Percentiles rank a stretch among this genome's conserved stretches.
These are phyloP conservation scores for Paralichthys olivaceus DNA, from an alignment of 2,113 vertebrate genomes.

Conservation along the genomic window DNA sequence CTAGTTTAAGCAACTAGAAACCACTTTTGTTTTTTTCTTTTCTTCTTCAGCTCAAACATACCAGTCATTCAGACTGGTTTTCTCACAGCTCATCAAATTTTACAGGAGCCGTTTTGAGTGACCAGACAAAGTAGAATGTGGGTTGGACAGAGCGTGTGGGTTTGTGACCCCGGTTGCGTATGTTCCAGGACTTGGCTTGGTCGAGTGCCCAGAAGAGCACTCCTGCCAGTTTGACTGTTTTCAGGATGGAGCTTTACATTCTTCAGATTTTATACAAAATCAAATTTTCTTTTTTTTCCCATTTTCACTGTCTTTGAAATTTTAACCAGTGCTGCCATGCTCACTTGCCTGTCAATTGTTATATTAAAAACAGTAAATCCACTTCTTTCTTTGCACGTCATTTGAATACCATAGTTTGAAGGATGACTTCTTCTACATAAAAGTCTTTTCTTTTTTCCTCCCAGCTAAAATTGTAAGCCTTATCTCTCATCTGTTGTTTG, in stretches of 20 bases:
- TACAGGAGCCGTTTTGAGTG: slow-evolving; percentile 73
- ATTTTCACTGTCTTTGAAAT: slow-evolving; percentile 17
- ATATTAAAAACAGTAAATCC: not conserved
- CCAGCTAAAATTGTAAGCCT: slow-evolving; percentile 4
- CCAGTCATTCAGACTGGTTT: slow-evolving; percentile 51
- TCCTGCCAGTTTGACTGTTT: slow-evolving; percentile 71
- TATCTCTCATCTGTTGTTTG: not conserved
- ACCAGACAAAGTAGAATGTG: slow-evolving; percentile 73
- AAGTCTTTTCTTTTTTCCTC: slow-evolving; percentile 7
- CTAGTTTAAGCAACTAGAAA: not conserved
- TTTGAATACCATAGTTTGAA: slow-evolving; percentile 15
- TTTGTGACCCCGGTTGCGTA: slow-evolving; percentile 68
- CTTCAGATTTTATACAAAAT: slow-evolving; percentile 74
- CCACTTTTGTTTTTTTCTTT: slow-evolving; percentile 24
- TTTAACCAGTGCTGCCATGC: not conserved
- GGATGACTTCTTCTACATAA: slow-evolving; percentile 1
- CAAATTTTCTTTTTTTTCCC: slow-evolving; percentile 30
- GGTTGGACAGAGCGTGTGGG: slow-evolving; percentile 71
- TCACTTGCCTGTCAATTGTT: slow-evolving; percentile 15
- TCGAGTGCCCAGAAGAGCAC: slow-evolving; percentile 60
- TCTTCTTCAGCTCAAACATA: slow-evolving; percentile 26
- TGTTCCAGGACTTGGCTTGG: slow-evolving; percentile 72
- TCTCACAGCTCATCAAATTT: slow-evolving; percentile 67
- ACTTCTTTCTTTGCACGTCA: not conserved
- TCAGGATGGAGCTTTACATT: slow-evolving; percentile 68